Evolutionary conservation across 2,113 vertebrate genomes (phyloP), one percentile per base, ranked within the genome.

Genomic region (Mixornis gularis): DNA sequence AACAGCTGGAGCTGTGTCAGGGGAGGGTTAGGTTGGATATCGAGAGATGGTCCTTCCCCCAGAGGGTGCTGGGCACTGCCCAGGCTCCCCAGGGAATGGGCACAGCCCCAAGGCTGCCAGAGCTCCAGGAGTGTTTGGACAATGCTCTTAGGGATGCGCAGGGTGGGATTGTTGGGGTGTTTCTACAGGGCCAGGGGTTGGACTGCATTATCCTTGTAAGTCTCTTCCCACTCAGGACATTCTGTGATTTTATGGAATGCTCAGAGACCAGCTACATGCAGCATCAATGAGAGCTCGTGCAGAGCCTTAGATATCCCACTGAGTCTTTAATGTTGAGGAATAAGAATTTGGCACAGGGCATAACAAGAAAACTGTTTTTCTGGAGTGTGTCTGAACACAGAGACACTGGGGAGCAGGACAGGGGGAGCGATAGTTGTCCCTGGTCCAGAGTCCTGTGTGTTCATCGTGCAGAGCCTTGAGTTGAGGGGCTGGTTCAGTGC

Each of bases 91-190:
- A 66, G 44, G 59, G 59, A 72, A 51, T 44, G 27, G 52, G 1
- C 52, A 12, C 2, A 0, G 38, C 30, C 18, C 41, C 0, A 0
- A 29, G 52, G 59, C 60, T 66, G 52, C 38, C 77, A 73, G 44
- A 80, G 60, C 60, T 80, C 52, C 15, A 25, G 44, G 16, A 38
- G 18, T 0, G 2, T 4, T 79, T 25, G 51, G 51, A 7, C 18
- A 64, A 0, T 0, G 0, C 13, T 34, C 0, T 1, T 10, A 73
- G 60, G 44, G 26, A 27, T 83, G 58, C 20, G 0, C 60, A 34
- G 46, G n/a, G n/a, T 40, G 53, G 53, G 53, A 5, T 15, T 74
- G 24, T 30, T 68, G 62, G 5, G 24, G 46, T 3, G n/a, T 53
- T 25, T 81, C 34, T 5, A n/a, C 38, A 60, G 46, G n/a, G 7